phyloP scores from a whole-genome alignment of 2,888 invertebrate genomes.

The Leptinotarsa haldemani region DNA sequence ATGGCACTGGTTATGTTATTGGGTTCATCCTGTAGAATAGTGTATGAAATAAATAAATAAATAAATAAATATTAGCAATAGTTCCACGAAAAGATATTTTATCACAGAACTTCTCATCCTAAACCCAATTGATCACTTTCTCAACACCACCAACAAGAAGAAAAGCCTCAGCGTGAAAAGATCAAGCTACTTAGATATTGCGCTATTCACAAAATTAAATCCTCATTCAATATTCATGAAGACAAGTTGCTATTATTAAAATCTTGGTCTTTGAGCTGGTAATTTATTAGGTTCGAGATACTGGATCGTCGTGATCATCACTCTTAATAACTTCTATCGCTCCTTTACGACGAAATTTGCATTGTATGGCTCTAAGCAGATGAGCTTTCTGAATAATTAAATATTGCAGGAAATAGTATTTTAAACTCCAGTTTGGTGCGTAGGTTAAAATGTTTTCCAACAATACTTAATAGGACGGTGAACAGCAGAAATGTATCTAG shows the following conservation, averaged over 20 bases:
- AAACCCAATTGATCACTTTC: no score
- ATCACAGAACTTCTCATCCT: no score
- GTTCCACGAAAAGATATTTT: no score
- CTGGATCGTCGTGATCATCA: slow-evolving; percentile 4
- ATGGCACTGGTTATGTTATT: no score
- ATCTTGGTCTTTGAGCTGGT: slow-evolving; percentile 13
- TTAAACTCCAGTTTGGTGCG: background rate
- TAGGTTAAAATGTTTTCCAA: no score
- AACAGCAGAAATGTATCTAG: no score
- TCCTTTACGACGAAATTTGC: slow-evolving; percentile 14
- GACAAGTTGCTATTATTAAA: slow-evolving; percentile 17
- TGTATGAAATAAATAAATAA: no score
- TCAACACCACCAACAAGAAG: background rate
- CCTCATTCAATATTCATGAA: slow-evolving; percentile 9
- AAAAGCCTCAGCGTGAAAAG: background rate
- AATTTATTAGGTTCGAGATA: slow-evolving; percentile 18
- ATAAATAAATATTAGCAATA: no score
- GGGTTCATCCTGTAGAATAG: no score
- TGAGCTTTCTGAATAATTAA: slow-evolving; percentile 16
- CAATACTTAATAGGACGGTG: no score
- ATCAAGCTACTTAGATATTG: background rate
- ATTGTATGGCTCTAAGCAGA: slow-evolving; percentile 3
- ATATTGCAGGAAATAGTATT: background rate
- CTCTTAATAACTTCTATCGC: slow-evolving; percentile 14
- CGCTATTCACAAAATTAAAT: slow-evolving; percentile 1